Evolutionary conservation across 2,888 invertebrate species (phyloP), one percentile per base, ranked within the genome.

Genomic region (Calameuta pallipes): DNA sequence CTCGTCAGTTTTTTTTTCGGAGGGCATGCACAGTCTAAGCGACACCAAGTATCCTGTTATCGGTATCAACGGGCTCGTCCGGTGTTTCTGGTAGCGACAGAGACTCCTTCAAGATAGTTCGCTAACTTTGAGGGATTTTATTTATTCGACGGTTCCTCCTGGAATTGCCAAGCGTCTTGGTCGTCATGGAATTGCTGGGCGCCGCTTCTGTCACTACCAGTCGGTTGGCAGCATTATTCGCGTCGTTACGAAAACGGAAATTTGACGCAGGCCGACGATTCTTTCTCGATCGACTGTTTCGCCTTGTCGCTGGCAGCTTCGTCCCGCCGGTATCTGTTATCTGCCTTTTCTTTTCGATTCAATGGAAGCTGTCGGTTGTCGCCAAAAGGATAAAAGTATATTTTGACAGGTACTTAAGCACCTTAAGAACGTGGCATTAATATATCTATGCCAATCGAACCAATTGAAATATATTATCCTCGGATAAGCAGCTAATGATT

Each of bases 1-100:
- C 0, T 56, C 0, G 0, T 23, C 41, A 23, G 2, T 0, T 23
- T 6, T 56, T 56, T 15, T 56, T 56, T 4, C 23, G 2, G 0
- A 56, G 23, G 41, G 15, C 9, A 4, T 56, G 41, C 23, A 23
- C 41, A 9, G 41, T 9, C 9, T 56, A 23, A 2, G 23, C 41
- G 9, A 23, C 41, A 56, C 41, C 9, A 56, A 56, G 6, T 9
- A 56, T 15, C 23, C 41, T 56, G 23, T 9, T 23, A 56, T 56
- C 23, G 6, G 6, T 56, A 56, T 56, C 15, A 56, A 56, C 6
- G 23, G 23, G 2, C 23, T 56, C 23, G 41, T 23, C 41, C 23
- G 41, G 15, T 15, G 1, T 23, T 56, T 56, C 23, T 0, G 41
- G 23, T 9, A 56, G 6, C 41, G 23, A 56, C 23, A 23, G 41